A percentile compares a stretch with the other conserved stretches of the same genome.
Conservation (phyloP, 1,140 invertebrate species). For the Ceratitis capitata region DNA sequence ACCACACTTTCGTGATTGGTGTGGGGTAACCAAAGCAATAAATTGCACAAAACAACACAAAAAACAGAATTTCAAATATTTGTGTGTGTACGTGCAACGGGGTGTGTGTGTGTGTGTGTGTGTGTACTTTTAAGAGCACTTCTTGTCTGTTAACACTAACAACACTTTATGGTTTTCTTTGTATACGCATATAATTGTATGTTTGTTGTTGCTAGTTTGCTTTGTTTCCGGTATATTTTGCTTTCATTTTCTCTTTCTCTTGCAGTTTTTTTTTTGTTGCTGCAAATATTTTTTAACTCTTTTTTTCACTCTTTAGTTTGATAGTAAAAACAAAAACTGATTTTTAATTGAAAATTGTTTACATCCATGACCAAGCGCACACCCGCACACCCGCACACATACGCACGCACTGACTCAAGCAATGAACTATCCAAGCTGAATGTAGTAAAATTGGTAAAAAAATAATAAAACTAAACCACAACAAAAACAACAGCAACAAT, state of each 20-base stretch:
- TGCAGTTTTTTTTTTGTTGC: not conserved
- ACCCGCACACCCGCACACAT: not conserved
- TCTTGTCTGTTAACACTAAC: not conserved
- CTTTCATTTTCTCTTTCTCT: no score
- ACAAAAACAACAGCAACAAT: not conserved
- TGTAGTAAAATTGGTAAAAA: not conserved
- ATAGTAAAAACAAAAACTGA: constrained; percentile 1
- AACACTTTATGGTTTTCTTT: not conserved
- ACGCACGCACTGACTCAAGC: not conserved
- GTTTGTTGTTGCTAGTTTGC: not conserved
- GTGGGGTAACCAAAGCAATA: constrained; percentile 18
- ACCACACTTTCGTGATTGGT: constrained; percentile 32
- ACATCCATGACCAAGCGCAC: not conserved
- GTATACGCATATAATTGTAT: not conserved
- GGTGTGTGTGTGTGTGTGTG: no score
- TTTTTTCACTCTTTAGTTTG: not conserved
- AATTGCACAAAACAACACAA: constrained; percentile 6
- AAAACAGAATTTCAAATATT: not conserved
- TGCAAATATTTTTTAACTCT: no score
- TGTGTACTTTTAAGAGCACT: no score
- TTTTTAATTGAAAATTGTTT: constrained; percentile 38
- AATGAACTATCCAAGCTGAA: not conserved
- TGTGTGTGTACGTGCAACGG: not conserved
- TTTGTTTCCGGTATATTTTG: not conserved
- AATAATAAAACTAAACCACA: no score